A percentile compares a stretch with the other conserved stretches of the same genome.
These are phyloP conservation scores for Lamprologus speciosus DNA, from an alignment of 2,113 vertebrate species.

Conservation along the genomic window DNA sequence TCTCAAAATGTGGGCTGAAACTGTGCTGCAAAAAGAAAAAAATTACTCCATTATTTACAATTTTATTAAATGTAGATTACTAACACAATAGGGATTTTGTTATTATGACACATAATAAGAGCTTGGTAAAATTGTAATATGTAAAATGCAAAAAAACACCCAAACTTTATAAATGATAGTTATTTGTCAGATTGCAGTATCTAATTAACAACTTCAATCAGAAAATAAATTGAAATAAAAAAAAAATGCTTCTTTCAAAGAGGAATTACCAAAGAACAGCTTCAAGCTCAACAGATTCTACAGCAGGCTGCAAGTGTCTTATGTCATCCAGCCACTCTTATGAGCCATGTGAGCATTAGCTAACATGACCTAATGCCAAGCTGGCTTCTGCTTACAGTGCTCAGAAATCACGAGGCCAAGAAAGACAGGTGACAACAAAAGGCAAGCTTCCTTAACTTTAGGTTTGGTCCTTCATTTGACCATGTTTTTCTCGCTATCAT, in stretches of 20 bases:
- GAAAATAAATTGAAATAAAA: neutral
- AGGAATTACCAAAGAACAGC: neutral
- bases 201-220: neutral
- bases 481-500: neutral
- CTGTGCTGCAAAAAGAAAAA: neutral
- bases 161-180: neutral
- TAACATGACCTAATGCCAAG: neutral
- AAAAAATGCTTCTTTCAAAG: neutral
- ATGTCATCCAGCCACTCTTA: neutral
- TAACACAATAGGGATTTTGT: neutral
- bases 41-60: neutral
- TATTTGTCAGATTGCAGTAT: neutral
- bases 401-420: neutral
- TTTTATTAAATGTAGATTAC: neutral
- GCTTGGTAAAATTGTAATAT: neutral
- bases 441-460: neutral
- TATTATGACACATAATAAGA: neutral
- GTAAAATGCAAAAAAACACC: neutral
- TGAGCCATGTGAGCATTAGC: conserved; percentile 2
- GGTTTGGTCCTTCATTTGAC: neutral
- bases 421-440: neutral
- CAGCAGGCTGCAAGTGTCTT: neutral
- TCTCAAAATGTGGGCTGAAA: neutral
- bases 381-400: neutral
- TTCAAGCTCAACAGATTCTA: neutral